phyloP scores from a whole-genome alignment of 2,113 vertebrate species.

The Egretta garzetta region DNA sequence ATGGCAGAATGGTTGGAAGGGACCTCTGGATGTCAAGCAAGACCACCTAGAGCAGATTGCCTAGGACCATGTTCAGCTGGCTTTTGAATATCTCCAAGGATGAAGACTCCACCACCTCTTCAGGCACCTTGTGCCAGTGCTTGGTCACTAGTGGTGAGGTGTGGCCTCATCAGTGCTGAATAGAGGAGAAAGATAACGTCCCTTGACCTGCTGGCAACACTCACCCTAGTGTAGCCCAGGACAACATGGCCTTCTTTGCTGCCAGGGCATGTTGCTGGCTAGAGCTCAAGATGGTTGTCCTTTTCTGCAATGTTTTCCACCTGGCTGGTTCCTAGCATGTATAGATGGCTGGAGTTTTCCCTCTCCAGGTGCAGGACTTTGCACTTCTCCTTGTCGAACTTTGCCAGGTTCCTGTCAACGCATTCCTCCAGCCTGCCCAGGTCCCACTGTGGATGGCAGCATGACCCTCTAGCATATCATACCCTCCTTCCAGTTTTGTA shows the following conservation, averaged over 20 bases:
- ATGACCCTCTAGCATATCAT: neutral
- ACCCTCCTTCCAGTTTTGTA: neutral
- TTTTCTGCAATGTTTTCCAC: neutral
- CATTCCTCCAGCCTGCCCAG: neutral
- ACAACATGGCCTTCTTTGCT: neutral
- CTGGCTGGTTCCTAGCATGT: fast-evolving
- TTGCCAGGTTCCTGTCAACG: neutral
- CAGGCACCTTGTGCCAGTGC: neutral
- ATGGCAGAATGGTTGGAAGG: neutral
- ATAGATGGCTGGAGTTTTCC: neutral
- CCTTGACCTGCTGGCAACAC: neutral
- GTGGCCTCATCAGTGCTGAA: neutral
- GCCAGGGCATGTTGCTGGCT: neutral
- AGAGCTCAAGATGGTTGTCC: neutral
- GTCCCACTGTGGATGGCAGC: neutral
- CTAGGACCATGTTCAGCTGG: neutral
- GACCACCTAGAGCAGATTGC: neutral
- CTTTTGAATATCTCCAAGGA: neutral
- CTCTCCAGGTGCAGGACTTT: neutral
- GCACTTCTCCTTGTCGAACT: neutral
- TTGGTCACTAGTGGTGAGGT: neutral
- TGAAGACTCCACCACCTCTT: neutral
- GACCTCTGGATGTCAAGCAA: neutral
- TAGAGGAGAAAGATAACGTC: neutral
- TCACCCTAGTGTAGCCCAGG: neutral